A percentile compares a stretch with the other conserved stretches of the same genome.
Conservation (phyloP, 2,113 vertebrate species). For the Gymnocephalus cernua region DNA sequence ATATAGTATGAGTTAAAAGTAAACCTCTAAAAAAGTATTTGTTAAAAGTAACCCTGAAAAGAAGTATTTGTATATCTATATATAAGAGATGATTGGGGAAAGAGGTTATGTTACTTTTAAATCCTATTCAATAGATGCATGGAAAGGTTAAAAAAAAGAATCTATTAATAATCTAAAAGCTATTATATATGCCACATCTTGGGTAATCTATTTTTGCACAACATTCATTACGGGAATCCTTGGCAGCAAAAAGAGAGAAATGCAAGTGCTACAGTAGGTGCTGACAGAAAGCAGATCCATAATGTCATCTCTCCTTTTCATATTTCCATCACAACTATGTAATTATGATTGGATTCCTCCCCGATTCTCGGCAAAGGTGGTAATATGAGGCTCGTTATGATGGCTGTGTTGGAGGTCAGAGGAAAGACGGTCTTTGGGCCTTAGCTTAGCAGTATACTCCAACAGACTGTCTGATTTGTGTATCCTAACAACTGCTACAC, state of each 20-base stretch:
- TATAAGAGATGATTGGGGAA: background rate
- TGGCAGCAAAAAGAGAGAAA: conserved; percentile 68
- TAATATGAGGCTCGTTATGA: conserved; percentile 79
- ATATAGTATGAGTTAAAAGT: background rate
- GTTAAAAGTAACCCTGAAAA: background rate
- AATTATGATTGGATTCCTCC: conserved; percentile 83
- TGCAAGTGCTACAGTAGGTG: conserved; percentile 53
- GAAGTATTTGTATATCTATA: background rate
- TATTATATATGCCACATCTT: conserved; percentile 27
- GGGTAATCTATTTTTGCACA: conserved; percentile 74
- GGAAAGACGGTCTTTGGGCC: conserved; percentile 74
- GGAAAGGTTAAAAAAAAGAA: conserved; percentile 46
- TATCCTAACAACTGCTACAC: conserved; percentile 31
- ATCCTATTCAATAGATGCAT: conserved; percentile 33
- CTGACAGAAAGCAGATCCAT: conserved; percentile 76
- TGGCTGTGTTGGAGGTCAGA: conserved; percentile 72
- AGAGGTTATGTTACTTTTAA: conserved; percentile 10
- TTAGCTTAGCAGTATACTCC: conserved; percentile 44
- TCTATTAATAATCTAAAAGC: conserved; percentile 30
- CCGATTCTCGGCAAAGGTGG: conserved; percentile 79
- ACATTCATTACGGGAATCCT: conserved; percentile 76
- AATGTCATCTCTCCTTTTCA: conserved; percentile 79
- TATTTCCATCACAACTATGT: conserved; percentile 80
- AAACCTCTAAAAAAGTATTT: background rate
- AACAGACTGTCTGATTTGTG: conserved; percentile 30